phyloP scores from a whole-genome alignment of 2,113 vertebrate genomes.

The Campylomormyrus tamandua region DNA sequence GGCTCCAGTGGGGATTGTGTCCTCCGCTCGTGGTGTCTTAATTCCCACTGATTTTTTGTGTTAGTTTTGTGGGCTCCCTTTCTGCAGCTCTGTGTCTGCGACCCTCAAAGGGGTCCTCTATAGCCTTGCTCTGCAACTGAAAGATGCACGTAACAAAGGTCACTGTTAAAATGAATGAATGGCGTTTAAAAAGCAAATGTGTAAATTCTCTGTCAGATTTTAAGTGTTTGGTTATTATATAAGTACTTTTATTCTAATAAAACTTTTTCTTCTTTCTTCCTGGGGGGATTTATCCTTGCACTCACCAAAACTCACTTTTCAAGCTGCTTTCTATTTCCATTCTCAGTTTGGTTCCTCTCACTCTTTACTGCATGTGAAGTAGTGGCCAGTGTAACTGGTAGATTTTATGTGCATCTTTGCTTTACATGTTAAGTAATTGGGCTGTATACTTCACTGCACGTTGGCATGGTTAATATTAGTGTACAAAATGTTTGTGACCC shows the following conservation, averaged over 20 bases:
- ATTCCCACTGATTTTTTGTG: neutral
- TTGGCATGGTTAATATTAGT: neutral
- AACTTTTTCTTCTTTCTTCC: neutral
- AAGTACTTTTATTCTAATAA: neutral
- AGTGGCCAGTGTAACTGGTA: neutral
- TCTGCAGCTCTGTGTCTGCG: neutral
- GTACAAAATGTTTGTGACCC: neutral
- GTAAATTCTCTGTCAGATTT: neutral
- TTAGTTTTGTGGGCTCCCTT: neutral
- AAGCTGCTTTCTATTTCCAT: neutral
- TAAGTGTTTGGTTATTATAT: neutral
- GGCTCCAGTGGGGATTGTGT: neutral
- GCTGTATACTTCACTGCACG: neutral
- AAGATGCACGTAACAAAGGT: neutral
- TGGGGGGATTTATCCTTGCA: neutral
- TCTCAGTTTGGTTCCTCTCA: neutral
- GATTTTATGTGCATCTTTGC: neutral
- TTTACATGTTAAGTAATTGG: neutral
- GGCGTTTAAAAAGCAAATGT: neutral
- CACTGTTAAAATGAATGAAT: neutral
- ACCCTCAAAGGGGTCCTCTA: neutral
- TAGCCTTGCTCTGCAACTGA: neutral
- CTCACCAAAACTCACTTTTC: neutral
- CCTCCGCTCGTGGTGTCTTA: neutral
- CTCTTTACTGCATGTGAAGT: neutral